Evolutionary conservation across 64 coral and sea anemone genomes (phyloP).

Genomic region (Pocillopora verrucosa): DNA sequence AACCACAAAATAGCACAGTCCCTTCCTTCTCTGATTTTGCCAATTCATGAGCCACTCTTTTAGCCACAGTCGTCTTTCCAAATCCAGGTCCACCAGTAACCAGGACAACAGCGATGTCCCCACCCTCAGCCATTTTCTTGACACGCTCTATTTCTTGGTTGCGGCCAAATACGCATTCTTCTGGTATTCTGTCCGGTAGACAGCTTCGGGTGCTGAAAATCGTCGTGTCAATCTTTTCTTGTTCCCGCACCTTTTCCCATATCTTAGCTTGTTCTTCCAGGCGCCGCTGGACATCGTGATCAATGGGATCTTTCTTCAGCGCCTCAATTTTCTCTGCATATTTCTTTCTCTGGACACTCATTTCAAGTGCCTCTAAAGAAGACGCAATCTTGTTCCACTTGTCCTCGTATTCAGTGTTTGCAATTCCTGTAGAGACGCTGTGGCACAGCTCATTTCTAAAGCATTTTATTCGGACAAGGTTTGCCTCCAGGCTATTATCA

Average conservation of each 20-base stretch:
- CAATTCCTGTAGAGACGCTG: neutral
- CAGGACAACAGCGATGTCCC: neutral
- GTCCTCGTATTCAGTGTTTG: conserved; percentile 9
- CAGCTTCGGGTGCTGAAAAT: neutral
- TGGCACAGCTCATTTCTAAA: conserved; percentile 52
- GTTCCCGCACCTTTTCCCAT: neutral
- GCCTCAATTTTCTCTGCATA: conserved; percentile 9
- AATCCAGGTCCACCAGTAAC: conserved; percentile 59
- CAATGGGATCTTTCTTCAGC: conserved; percentile 37
- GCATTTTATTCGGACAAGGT: conserved; percentile 50
- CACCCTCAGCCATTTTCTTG: neutral
- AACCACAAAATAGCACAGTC: conserved; percentile 32
- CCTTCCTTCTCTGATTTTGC: neutral
- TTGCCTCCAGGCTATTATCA: conserved; percentile 42
- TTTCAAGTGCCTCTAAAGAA: conserved; percentile 32
- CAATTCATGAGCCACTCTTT: conserved; percentile 30
- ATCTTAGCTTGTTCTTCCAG: conserved; percentile 12
- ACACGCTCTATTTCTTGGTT: neutral
- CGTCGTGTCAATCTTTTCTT: neutral
- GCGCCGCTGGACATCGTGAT: neutral
- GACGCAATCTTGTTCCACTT: conserved; percentile 19
- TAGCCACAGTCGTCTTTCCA: conserved; percentile 65
- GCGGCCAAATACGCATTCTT: conserved; percentile 32
- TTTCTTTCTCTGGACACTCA: neutral
- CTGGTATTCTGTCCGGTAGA: neutral